These are phyloP conservation scores for Pheucticus melanocephalus DNA, from an alignment of 2,113 vertebrate species.

Conservation along the genomic window DNA sequence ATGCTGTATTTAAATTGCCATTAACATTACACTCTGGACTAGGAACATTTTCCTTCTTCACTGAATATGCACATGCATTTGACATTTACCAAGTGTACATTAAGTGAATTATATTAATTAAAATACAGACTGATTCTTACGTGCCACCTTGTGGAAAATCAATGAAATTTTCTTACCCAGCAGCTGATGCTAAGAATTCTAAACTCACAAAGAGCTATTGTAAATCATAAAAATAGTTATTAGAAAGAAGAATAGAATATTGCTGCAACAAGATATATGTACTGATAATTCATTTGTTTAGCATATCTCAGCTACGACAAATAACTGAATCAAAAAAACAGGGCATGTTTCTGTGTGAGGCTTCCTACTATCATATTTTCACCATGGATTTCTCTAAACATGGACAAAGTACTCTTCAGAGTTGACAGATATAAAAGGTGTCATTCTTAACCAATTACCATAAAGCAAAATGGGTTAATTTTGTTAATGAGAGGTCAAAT, in stretches of 20 bases:
- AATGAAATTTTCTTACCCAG: neutral
- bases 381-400: neutral
- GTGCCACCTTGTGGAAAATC: constrained; percentile 64
- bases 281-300: neutral
- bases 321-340: neutral
- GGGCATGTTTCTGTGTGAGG: neutral
- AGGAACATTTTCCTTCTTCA: neutral
- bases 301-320: neutral
- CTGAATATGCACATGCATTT: neutral
- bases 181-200: neutral
- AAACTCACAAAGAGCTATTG: neutral
- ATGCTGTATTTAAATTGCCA: neutral
- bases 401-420: neutral
- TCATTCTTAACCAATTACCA: neutral
- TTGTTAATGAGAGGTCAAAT: neutral
- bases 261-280: neutral
- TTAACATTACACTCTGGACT: neutral
- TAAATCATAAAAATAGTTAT: neutral
- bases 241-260: neutral
- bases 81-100: neutral
- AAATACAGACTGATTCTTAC: constrained; percentile 25
- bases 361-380: neutral
- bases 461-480: neutral
- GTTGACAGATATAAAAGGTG: neutral
- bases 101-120: constrained; percentile 14